phyloP scores from a whole-genome alignment of 1,140 invertebrate species.

The Centruroides sculpturatus region DNA sequence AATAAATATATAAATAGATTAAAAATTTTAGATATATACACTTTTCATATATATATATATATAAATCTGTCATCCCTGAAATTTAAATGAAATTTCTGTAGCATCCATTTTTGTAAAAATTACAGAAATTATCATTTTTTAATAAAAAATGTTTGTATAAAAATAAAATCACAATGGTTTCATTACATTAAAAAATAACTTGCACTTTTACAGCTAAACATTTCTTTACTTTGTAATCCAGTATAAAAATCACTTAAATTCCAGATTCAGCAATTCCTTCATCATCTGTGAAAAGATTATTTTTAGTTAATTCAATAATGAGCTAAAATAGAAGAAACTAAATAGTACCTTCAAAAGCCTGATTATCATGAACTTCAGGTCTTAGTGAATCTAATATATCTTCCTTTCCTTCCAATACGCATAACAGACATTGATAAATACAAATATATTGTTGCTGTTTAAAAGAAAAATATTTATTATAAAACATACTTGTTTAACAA shows the following conservation, averaged over 20 bases:
- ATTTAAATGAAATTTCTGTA: no score
- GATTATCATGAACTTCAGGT: slow-evolving; percentile 73
- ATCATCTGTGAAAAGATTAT: slow-evolving; percentile 51
- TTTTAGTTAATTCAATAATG: slow-evolving; percentile 1
- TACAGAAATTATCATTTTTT: no score
- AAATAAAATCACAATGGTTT: no score
- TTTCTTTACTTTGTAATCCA: no score
- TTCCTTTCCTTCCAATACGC: slow-evolving; percentile 82
- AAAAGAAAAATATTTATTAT: not conserved
- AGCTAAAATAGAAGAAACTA: not conserved
- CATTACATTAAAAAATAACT: no score
- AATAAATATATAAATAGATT: no score
- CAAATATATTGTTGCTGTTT: slow-evolving; percentile 86
- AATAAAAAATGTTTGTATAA: no score
- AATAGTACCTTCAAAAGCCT: slow-evolving; percentile 71
- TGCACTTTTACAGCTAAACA: no score
- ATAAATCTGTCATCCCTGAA: no score
- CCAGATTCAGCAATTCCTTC: slow-evolving; percentile 86
- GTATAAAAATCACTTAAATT: slow-evolving; percentile 43
- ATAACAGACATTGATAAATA: slow-evolving; percentile 85
- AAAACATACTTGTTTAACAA: not conserved
- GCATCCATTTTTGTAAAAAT: no score
- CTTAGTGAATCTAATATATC: slow-evolving; percentile 27
- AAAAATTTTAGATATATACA: no score
- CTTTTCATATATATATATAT: no score